Percentiles rank a stretch among this genome's conserved stretches.
These are phyloP conservation scores for Falco punctatus DNA, from an alignment of 2,113 vertebrate species.

Conservation along the genomic window DNA sequence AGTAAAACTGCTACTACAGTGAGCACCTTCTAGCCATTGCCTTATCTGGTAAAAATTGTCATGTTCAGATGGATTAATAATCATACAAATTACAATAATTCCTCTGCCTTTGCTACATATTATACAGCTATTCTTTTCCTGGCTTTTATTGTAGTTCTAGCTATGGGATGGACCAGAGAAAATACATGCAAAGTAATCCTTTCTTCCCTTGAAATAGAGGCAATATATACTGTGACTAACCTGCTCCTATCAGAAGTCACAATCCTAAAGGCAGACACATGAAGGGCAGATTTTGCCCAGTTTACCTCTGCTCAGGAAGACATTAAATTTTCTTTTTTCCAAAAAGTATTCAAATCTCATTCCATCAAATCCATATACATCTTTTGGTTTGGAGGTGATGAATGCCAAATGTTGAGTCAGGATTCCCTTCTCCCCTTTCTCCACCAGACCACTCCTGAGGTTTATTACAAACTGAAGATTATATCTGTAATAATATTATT, in stretches of 20 bases:
- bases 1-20: background rate
- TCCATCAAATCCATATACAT: background rate
- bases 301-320: background rate
- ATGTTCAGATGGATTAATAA: background rate
- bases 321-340: background rate
- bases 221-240: background rate
- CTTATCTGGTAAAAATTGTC: background rate
- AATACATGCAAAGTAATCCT: background rate
- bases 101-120: background rate
- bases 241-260: background rate
- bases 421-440: background rate
- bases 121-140: background rate
- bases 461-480: constrained; percentile 25
- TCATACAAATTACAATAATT: background rate
- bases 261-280: background rate
- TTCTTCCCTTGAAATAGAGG: background rate
- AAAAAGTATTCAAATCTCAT: background rate
- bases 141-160: background rate
- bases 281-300: background rate
- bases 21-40: background rate
- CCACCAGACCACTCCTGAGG: background rate
- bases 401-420: background rate
- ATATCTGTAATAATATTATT: constrained; percentile 31
- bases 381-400: background rate
- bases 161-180: background rate